phyloP scores from a whole-genome alignment of 2,113 vertebrate species.

The Salminus brasiliensis region DNA sequence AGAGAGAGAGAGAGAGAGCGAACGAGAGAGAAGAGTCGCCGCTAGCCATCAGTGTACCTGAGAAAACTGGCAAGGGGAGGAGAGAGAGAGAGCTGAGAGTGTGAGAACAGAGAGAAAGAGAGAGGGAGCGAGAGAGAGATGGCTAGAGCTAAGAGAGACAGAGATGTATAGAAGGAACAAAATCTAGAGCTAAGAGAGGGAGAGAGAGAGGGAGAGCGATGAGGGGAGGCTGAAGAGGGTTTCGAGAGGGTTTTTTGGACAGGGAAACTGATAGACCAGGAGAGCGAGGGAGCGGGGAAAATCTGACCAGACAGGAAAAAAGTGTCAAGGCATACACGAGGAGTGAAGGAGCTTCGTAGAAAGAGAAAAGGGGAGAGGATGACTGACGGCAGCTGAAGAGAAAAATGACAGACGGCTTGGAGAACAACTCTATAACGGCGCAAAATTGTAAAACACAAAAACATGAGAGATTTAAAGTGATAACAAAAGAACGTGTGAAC shows the following conservation, averaged over 20 bases:
- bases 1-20: conserved; percentile 65
- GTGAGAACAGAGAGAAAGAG: background rate
- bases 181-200: too few species aligned
- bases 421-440: background rate
- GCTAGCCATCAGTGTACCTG: conserved; percentile 66
- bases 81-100: background rate
- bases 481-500: background rate
- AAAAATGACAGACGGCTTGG: background rate
- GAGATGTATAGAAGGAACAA: too few species aligned
- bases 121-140: background rate
- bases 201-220: too few species aligned
- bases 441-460: conserved; percentile 9
- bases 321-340: background rate
- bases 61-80: conserved; percentile 24
- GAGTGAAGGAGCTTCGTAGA: background rate
- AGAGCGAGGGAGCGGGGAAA: background rate
- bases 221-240: background rate
- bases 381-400: background rate
- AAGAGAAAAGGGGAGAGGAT: background rate
- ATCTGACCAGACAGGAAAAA: background rate
- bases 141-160: background rate
- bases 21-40: conserved; percentile 65
- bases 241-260: too few species aligned
- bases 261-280: background rate
- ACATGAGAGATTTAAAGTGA: conserved; percentile 18